Conservation (phyloP, 1,140 invertebrate genomes). For the Drosophila baimaii region DNA sequence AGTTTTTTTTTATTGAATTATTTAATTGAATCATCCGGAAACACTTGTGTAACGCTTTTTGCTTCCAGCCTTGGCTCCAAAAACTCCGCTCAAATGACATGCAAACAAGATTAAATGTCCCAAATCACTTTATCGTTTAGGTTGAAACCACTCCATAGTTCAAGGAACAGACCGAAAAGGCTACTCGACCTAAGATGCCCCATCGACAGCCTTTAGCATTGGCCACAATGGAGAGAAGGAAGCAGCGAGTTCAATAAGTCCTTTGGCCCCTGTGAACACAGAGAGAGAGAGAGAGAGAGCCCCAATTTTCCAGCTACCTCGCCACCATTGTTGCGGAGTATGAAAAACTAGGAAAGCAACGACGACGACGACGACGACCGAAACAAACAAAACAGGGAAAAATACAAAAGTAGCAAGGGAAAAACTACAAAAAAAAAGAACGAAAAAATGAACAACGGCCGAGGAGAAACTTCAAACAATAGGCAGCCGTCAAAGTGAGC, state of each 20-base stretch:
- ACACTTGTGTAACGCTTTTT: background rate
- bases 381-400: constrained; percentile 47
- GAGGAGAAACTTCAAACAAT: constrained; percentile 53
- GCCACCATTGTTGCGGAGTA: constrained; percentile 32
- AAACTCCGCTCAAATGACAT: constrained; percentile 10
- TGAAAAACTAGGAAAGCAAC: constrained; percentile 49
- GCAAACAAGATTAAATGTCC: constrained; percentile 27
- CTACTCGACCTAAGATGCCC: constrained; percentile 43
- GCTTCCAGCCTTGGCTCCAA: background rate
- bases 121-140: constrained; percentile 10
- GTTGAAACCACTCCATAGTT: constrained; percentile 35
- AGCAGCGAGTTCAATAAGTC: constrained; percentile 37
- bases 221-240: constrained; percentile 29
- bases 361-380: background rate
- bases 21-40: constrained; percentile 17
- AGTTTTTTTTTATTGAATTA: constrained; percentile 2
- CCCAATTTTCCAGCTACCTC: constrained; percentile 44
- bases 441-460: constrained; percentile 10
- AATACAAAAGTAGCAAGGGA: constrained; percentile 43
- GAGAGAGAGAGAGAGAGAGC: too few relatives aligned
- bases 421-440: constrained; percentile 27
- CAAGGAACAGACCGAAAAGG: constrained; percentile 29
- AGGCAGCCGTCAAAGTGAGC: constrained; percentile 73
- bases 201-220: constrained; percentile 43
- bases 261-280: constrained; percentile 24